A percentile compares a stretch with the other conserved stretches of the same genome.
Conservation (phyloP, 1,140 invertebrate species). For the Oncopodura yosiiana region DNA sequence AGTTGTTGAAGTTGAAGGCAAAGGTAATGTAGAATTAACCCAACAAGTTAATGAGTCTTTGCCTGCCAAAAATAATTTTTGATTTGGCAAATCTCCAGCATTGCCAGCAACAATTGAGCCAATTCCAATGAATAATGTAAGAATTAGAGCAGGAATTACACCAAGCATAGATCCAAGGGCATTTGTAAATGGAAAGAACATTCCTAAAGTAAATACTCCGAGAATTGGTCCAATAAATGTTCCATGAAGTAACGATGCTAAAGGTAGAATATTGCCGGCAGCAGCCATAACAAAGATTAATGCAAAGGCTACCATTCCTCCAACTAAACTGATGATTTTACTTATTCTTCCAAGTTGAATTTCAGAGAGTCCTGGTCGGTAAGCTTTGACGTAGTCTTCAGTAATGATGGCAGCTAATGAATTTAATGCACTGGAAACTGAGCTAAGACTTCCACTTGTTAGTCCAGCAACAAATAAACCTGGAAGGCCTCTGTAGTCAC, state of each 20-base stretch:
- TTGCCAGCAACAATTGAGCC: slow-evolving; percentile 22
- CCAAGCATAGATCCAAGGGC: slow-evolving; percentile 26
- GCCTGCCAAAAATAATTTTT: slow-evolving; percentile 8
- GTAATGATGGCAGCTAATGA: slow-evolving; percentile 24
- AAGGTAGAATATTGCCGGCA: slow-evolving; percentile 21
- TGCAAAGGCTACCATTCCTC: slow-evolving; percentile 17
- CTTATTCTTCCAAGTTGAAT: slow-evolving; percentile 6
- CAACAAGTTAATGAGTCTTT: neutral
- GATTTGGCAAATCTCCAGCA: slow-evolving; percentile 15
- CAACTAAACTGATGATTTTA: slow-evolving; percentile 4
- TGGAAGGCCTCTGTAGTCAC: slow-evolving; percentile 41
- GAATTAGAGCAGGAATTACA: slow-evolving; percentile 1
- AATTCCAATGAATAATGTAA: slow-evolving; percentile 25
- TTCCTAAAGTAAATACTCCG: slow-evolving; percentile 64
- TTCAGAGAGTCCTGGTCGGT: slow-evolving; percentile 2
- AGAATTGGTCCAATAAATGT: slow-evolving; percentile 53
- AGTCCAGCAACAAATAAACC: slow-evolving; percentile 50
- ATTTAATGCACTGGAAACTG: slow-evolving; percentile 27
- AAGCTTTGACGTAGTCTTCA: slow-evolving; percentile 22
- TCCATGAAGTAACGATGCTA: slow-evolving; percentile 21
- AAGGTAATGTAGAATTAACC: no score
- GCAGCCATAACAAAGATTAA: slow-evolving; percentile 20
- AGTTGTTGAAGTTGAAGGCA: no score
- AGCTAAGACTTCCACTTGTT: slow-evolving; percentile 50
- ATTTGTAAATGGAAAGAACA: slow-evolving; percentile 64